phyloP scores from a whole-genome alignment of 1,140 invertebrate species.

The Megalonaias nervosa region DNA sequence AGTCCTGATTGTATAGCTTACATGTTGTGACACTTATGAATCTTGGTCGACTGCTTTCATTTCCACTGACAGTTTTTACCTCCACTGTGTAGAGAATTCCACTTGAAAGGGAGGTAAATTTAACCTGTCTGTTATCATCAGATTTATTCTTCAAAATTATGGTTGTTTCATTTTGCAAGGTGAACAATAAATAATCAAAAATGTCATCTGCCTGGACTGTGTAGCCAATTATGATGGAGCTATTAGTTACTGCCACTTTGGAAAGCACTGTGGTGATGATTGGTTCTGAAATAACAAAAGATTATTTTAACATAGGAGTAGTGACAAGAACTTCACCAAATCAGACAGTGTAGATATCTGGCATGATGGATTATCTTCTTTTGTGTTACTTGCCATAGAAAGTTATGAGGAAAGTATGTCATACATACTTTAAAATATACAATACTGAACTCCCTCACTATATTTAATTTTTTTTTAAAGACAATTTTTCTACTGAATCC shows the following conservation, averaged over 20 bases:
- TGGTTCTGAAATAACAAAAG: conserved; percentile 49
- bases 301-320: neutral
- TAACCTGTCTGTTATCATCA: conserved; percentile 34
- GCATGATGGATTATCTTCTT: too few species aligned
- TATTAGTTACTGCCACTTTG: conserved; percentile 32
- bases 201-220: conserved; percentile 33
- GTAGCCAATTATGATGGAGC: conserved; percentile 45
- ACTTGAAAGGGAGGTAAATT: conserved; percentile 45
- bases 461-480: too few species aligned
- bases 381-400: too few species aligned
- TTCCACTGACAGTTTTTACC: conserved; percentile 47
- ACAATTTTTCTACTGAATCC: too few species aligned
- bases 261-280: conserved; percentile 36
- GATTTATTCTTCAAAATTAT: conserved; percentile 38
- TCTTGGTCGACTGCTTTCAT: conserved; percentile 43
- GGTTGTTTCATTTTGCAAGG: conserved; percentile 18
- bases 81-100: conserved; percentile 52
- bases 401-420: too few species aligned
- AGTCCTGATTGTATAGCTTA: conserved; percentile 24
- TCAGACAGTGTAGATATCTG: too few species aligned
- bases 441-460: too few species aligned
- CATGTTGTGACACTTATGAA: conserved; percentile 44
- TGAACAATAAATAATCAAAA: conserved; percentile 55
- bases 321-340: too few species aligned
- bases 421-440: too few species aligned